Conservation (phyloP, 2,113 vertebrate species). For the Chlorodrepanis virens region DNA sequence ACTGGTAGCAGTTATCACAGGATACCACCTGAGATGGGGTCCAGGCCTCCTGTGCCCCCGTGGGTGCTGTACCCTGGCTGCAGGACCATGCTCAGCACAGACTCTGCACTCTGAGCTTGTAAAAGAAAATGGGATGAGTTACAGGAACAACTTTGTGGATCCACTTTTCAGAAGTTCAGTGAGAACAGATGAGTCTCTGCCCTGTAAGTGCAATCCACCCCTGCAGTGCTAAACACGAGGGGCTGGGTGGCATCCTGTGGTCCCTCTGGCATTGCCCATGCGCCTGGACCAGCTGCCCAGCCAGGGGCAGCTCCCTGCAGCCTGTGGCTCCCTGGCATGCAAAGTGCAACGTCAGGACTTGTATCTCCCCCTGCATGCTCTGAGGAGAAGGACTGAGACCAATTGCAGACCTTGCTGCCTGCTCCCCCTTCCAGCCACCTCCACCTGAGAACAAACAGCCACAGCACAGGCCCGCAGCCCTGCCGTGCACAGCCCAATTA, state of each 20-base stretch:
- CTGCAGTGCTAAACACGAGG: not conserved
- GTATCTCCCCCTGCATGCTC: not conserved
- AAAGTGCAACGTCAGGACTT: accelerated
- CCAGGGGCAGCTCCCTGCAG: not conserved
- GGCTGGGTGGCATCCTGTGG: not conserved
- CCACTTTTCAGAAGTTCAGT: not conserved
- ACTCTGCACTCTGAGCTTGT: not conserved
- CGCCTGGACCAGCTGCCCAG: accelerated
- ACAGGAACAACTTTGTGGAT: not conserved
- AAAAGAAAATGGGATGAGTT: not conserved
- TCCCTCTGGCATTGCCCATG: not conserved
- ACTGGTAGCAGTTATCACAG: accelerated
- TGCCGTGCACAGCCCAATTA: not conserved
- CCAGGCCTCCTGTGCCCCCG: not conserved
- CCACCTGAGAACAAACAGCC: not conserved
- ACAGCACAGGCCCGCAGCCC: not conserved
- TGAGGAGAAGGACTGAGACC: not conserved
- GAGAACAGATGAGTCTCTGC: accelerated
- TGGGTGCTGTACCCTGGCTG: accelerated
- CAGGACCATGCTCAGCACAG: not conserved
- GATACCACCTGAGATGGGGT: accelerated
- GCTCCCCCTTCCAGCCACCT: not conserved
- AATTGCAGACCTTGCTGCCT: not conserved
- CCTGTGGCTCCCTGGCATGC: not conserved
- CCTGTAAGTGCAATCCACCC: not conserved